Percentiles rank a stretch among this genome's conserved stretches.
Evolutionary conservation across 1,140 invertebrate genomes (phyloP).

Genomic region (Micrasema minimum): DNA sequence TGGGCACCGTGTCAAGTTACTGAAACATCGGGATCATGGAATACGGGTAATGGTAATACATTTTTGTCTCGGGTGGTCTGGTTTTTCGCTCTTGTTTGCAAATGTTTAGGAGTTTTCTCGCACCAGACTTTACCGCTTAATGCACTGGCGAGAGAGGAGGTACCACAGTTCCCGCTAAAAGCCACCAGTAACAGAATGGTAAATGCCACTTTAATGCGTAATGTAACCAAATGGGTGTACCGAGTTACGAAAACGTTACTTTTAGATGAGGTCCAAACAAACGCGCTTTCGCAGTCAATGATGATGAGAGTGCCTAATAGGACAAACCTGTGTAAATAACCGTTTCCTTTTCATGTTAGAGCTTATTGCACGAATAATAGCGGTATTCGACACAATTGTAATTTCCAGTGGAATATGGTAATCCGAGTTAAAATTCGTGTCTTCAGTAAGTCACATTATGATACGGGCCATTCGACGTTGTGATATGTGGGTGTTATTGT

Average conservation of each 20-base stretch:
- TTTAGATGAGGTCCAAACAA: constrained; percentile 3
- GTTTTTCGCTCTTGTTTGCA: constrained; percentile 14
- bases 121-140: constrained; percentile 15
- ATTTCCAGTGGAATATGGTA: no score
- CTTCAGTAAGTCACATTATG: constrained; percentile 9
- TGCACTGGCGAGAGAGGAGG: constrained; percentile 8
- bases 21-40: background rate
- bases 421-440: background rate
- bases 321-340: no score
- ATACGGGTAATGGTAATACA: background rate
- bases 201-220: constrained; percentile 37
- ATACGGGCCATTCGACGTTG: constrained; percentile 4
- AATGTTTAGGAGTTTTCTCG: constrained; percentile 20
- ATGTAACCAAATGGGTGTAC: constrained; percentile 33
- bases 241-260: background rate
- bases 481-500: constrained; percentile 24
- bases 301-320: no score
- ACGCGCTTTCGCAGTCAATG: no score
- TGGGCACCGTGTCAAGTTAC: background rate
- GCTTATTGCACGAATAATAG: no score
- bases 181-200: constrained; percentile 29
- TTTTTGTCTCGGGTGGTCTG: constrained; percentile 12
- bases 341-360: no score
- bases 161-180: constrained; percentile 26
- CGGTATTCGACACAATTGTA: no score